Base-by-base conservation (phyloP, 2,797 vertebrate genomes). In the Hylomyscus alleni region DNA sequence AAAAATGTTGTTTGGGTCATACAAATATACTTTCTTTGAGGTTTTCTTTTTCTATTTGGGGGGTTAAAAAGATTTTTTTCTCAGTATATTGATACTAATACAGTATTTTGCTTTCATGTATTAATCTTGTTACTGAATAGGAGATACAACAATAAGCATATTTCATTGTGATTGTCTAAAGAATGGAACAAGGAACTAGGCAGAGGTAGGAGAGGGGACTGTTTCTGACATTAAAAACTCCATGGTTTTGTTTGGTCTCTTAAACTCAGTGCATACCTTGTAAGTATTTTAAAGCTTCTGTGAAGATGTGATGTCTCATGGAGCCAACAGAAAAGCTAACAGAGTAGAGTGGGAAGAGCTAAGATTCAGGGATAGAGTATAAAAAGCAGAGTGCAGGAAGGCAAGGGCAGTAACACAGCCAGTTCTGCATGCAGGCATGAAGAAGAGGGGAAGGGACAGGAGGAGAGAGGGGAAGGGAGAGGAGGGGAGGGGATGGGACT, bases 311-410 rank as follows among this genome's bases (percentile, higher is more conserved):
- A 67, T 72, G 0, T 14, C 15, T 95, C 83, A 0, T 81, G 29
- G 60, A 72, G 85, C 50, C 89, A 77, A 89, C 75, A 94, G 75
- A 96, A 83, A 80, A 2, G 40, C 69, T 82, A 9, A 92, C 75
- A 67, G 29, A 76, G 20, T 54, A 34, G 58, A 78, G 24, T 19
- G 31, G 76, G 4, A 90, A 92, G 54, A 56, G 13, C 8, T n/a
- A 37, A 3, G 37, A 24, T 20, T 81, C n/a, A 69, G n/a, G 62
- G 22, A 2, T 56, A 0, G 1, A 54, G 14, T 81, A 12, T 22
- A 65, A 56, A 88, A 90, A 88, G 67, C 58, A n/a, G 24, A 76
- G 34, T 50, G 9, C 29, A 6, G 10, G 19, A 31, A 84, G 14
- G 11, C 4, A 15, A 52, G 47, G 26, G 15, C 76, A n/a, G 62